Base-by-base conservation (phyloP, 1,140 invertebrate species). In the Drosophila guanche region DNA sequence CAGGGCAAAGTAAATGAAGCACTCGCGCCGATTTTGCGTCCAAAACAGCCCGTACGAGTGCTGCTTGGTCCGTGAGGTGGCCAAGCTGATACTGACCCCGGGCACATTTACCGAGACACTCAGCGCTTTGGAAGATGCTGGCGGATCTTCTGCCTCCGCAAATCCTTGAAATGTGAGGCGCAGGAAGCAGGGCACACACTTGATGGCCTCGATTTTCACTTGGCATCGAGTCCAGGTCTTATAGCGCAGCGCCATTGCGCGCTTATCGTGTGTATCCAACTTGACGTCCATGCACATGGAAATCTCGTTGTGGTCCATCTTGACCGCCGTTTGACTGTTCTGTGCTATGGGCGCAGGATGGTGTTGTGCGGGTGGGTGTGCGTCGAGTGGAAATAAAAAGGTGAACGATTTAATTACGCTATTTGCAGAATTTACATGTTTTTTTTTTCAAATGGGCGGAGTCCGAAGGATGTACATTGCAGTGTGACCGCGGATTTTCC, bases 121-220 rank as follows among this genome's bases (percentile, higher is more conserved):
- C 0, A 90, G 40, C 10, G 72, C 45, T 8, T 75, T 73, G 4
- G 40, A 47, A 41, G 62, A 47, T 6, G 55, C 42, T 10, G 67
- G 54, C 6, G 22, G 25, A 2, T 53, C 68, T 10, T 56, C 50
- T 0, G 61, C 25, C n/a, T 48, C 45, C 3, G 65, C 76, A 5
- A 23, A 25, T 6, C 23, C 47, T 22, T 81, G 74, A 16, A 91
- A 90, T 25, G 63, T 89, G 7, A 91, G 74, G 1, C 90, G 84
- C 54, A 91, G 48, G 37, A 86, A 91, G 45, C 90, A 91, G 16
- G 90, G 90, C 41, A 91, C 70, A 73, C 88, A 91, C 47, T 91
- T 91, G n/a, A 91, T 90, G 10, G 90, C 90, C 59, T 91, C 90
- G 43, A 91, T 90, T 72, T 90, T 91, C 12, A 91, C 90, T 25